Conservation (phyloP, 2,113 vertebrate genomes). For the Terrapene triunguis region DNA sequence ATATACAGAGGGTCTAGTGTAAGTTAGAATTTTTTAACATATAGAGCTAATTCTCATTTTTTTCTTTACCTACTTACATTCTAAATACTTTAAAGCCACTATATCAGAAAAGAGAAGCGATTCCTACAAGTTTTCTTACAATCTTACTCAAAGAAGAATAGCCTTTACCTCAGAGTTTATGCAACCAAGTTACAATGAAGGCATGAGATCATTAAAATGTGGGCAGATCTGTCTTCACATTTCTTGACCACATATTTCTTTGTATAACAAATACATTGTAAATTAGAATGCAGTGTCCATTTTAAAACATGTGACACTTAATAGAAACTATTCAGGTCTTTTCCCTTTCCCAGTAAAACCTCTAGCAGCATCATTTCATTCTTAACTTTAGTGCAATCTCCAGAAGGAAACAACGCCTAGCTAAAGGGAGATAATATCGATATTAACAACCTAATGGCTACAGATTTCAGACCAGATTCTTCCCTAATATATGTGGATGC, state of each 20-base stretch:
- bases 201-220: neutral
- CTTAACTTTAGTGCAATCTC: neutral
- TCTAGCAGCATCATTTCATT: neutral
- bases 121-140: neutral
- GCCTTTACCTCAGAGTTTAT: no score
- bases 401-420: neutral
- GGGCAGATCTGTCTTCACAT: neutral
- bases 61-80: neutral
- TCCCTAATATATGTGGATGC: neutral
- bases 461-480: neutral
- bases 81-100: neutral
- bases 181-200: no score
- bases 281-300: neutral
- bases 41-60: neutral
- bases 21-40: neutral
- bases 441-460: neutral
- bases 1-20: neutral
- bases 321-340: neutral
- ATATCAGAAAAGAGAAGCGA: neutral
- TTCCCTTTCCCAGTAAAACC: rapidly evolving
- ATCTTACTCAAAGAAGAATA: neutral
- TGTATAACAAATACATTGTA: neutral
- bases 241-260: rapidly evolving
- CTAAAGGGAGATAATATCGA: rapidly evolving
- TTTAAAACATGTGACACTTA: neutral